phyloP scores from a whole-genome alignment of 2,113 vertebrate genomes.

The Ursus arctos region DNA sequence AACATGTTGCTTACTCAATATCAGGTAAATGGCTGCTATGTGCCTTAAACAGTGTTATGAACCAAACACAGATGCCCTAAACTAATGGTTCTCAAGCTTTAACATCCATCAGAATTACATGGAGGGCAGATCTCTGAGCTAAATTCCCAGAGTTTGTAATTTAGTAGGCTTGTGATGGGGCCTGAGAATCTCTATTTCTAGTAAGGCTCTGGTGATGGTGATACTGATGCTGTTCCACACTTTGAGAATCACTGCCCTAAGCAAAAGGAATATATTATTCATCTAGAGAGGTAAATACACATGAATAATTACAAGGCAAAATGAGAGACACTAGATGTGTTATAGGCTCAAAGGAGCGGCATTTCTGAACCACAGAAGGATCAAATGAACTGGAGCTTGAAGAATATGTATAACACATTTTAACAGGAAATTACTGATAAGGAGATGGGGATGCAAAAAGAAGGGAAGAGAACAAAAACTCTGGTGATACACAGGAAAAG shows the following conservation, averaged over 20 bases:
- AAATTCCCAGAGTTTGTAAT: not conserved
- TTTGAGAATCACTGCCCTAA: not conserved
- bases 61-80: conserved; percentile 11
- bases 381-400: not conserved
- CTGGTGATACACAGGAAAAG: not conserved
- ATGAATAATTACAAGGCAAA: not conserved
- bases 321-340: not conserved
- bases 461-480: not conserved
- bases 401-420: not conserved
- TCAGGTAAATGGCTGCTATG: not conserved
- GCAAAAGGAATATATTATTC: not conserved
- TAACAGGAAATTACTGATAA: not conserved
- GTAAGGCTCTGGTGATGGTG: not conserved
- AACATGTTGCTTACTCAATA: not conserved
- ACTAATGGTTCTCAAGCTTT: not conserved
- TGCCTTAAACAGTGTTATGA: not conserved
- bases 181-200: not conserved
- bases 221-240: not conserved
- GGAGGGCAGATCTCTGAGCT: not conserved
- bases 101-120: not conserved
- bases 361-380: not conserved
- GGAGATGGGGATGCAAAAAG: not conserved
- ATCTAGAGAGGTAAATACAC: not conserved
- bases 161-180: not conserved
- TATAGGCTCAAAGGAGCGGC: not conserved